Conservation (phyloP, 53 echinoderm and acorn worm genomes). For the Mesocentrotus franciscanus region DNA sequence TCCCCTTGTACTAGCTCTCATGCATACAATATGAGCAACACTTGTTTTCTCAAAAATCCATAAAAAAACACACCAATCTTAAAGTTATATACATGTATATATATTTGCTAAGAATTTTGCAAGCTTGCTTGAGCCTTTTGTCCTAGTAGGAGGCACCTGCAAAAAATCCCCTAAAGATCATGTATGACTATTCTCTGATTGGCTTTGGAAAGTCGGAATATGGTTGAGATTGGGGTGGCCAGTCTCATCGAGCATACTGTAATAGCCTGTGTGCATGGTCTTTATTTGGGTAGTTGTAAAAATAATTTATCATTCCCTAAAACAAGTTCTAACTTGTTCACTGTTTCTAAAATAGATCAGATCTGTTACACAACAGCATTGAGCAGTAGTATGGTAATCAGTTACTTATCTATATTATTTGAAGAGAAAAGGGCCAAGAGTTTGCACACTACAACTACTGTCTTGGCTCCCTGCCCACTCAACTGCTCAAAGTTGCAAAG, state of each 20-base stretch:
- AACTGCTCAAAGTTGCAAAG: background rate
- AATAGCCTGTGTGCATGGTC: background rate
- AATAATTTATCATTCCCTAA: background rate
- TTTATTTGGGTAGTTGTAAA: background rate
- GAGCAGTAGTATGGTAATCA: background rate
- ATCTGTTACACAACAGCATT: no score
- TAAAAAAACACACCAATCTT: no score
- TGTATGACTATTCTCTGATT: background rate
- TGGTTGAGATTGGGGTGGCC: background rate
- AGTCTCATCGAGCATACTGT: background rate
- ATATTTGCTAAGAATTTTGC: no score
- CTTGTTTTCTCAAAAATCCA: no score
- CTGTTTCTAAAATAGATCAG: background rate
- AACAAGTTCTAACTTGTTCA: background rate
- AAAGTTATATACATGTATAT: no score
- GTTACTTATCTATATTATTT: background rate
- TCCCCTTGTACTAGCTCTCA: no score
- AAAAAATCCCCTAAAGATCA: background rate
- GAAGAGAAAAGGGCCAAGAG: background rate
- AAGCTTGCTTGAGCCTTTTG: no score
- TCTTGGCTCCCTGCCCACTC: background rate
- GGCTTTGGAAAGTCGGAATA: background rate
- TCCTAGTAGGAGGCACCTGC: background rate
- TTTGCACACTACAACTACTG: background rate
- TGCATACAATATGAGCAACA: no score